Conservation (phyloP, 2,888 invertebrate species). For the Phengaris alcon region DNA sequence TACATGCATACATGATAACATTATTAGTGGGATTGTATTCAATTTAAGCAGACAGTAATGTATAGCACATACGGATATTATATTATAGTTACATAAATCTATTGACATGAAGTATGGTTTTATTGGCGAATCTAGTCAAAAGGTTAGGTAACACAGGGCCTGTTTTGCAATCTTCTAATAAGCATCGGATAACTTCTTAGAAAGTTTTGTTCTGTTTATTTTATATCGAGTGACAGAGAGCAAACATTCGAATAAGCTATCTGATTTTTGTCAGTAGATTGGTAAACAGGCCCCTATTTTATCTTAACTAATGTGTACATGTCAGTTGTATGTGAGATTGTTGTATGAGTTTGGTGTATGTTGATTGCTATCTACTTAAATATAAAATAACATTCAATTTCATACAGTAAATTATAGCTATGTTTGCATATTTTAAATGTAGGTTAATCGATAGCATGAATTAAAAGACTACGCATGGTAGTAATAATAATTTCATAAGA, state of each 20-base stretch:
- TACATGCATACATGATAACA: conserved; percentile 1
- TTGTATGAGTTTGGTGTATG: conserved; percentile 7
- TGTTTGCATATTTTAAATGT: no score
- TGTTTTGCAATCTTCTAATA: no score
- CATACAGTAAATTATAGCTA: no score
- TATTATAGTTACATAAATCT: not conserved
- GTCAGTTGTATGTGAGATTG: conserved; percentile 4
- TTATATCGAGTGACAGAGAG: no score
- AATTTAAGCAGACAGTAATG: not conserved
- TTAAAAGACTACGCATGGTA: no score
- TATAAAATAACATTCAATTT: no score
- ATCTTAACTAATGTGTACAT: not conserved
- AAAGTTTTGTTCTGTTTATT: no score
- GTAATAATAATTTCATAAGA: no score
- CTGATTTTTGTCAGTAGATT: no score
- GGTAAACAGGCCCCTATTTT: not conserved
- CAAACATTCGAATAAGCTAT: no score
- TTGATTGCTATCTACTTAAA: not conserved
- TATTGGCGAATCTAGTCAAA: not conserved
- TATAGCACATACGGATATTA: not conserved
- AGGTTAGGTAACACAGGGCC: not conserved
- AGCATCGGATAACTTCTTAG: no score
- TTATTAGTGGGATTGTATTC: not conserved
- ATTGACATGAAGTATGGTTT: conserved; percentile 1
- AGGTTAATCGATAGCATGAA: no score